Percentiles rank a stretch among this genome's conserved stretches.
Conservation (phyloP, 2,113 vertebrate species). For the Chlorodrepanis virens region DNA sequence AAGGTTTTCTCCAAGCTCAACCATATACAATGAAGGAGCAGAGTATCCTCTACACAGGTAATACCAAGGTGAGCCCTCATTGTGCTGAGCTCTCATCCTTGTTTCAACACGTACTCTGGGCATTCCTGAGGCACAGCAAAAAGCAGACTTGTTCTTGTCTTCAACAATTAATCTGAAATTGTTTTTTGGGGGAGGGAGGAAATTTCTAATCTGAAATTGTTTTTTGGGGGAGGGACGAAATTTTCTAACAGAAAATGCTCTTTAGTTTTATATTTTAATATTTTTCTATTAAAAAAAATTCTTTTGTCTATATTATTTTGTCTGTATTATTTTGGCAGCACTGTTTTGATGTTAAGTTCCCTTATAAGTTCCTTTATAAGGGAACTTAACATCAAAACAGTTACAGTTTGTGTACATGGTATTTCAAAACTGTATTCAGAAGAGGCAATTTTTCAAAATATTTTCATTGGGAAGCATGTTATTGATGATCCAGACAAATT, state of each 20-base stretch:
- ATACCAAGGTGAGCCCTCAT: rapidly evolving
- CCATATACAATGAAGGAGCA: neutral
- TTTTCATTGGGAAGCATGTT: neutral
- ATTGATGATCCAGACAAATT: neutral
- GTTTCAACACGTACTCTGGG: rapidly evolving
- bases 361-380: neutral
- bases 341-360: neutral
- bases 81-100: neutral
- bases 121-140: neutral
- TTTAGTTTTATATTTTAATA: neutral
- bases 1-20: neutral
- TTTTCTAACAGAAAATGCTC: neutral
- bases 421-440: neutral
- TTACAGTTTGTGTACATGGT: neutral
- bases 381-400: too few relatives aligned
- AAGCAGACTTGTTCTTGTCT: neutral
- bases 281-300: neutral
- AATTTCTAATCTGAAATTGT: neutral
- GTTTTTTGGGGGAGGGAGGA: rapidly evolving
- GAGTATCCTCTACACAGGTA: too few relatives aligned
- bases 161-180: neutral
- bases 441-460: neutral
- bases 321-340: neutral
- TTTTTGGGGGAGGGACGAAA: rapidly evolving
- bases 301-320: neutral